Base-by-base conservation (phyloP, 2,797 vertebrate species). In the Crypturellus tataupa region DNA sequence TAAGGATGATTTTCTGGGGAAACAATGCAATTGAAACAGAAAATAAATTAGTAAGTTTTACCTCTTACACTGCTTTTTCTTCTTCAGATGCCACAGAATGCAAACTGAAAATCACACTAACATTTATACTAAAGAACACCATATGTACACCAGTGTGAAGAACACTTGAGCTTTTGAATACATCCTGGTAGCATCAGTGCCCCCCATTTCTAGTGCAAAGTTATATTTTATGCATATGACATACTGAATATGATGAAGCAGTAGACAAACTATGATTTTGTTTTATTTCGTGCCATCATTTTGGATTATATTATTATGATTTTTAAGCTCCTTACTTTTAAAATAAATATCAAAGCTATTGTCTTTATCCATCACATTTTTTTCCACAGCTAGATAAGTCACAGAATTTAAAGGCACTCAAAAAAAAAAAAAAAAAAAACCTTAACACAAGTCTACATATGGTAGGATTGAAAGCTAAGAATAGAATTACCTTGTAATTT, bases 311-410 rank as follows among this genome's bases (percentile, higher is more conserved):
- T 91, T 95, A 64, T 93, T 53, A 80, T 42, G 19, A 29, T 9
- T 68, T 87, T 93, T 82, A 97, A 96, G 88, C 95, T 95, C 27
- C 92, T 95, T 96, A 96, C 67, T 95, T 85, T 37, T 89, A 94
- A 90, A 96, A 90, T 92, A 90, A 96, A 87, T 88, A 95, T 93
- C 88, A 95, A 96, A 95, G 90, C 93, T 86, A 33, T 88, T 93
- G 81, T 55, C 46, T 85, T 95, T 95, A 95, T 75, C 72, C 62
- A 75, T 92, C 49, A n/a, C n/a, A 65, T 51, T 15, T 42, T 65
- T 70, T 44, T 78, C 17, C 29, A 70, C 86, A 90, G 71, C 80
- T 62, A 94, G 94, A 90, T 82, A 93, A 95, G 80, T 87, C 75
- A 82, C 56, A 64, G 64, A 81, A 80, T 31, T 95, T 90, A 40